A percentile compares a stretch with the other conserved stretches of the same genome.
Evolutionary conservation across 2,888 invertebrate genomes (phyloP).

Genomic region (Hyposoter didymator): DNA sequence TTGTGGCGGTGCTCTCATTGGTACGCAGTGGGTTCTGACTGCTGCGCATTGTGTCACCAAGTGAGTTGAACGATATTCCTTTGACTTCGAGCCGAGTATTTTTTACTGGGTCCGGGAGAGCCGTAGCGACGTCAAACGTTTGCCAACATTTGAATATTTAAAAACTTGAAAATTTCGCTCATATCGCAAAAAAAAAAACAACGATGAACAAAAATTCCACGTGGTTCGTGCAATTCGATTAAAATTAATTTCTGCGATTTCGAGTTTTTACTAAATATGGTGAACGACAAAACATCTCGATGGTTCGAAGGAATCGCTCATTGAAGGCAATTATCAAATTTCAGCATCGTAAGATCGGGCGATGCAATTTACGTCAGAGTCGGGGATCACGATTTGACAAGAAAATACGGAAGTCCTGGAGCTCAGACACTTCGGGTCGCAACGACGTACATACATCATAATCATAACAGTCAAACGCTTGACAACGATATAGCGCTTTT

Average conservation of each 20-base stretch:
- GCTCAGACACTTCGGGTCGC: conserved; percentile 96
- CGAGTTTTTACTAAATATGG: background rate
- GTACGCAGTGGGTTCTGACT: conserved; percentile 97
- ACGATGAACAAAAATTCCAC: too few relatives aligned
- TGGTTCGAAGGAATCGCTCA: background rate
- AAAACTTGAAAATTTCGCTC: too few relatives aligned
- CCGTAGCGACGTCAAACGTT: background rate
- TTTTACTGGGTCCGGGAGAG: too few relatives aligned
- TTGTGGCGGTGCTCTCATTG: conserved; percentile 96
- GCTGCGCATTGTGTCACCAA: conserved; percentile 98
- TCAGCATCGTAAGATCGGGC: conserved; percentile 95
- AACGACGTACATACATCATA: conserved; percentile 97
- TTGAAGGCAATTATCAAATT: background rate
- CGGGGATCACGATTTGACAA: conserved; percentile 95
- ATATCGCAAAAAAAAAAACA: too few relatives aligned
- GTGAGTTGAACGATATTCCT: conserved; percentile 85
- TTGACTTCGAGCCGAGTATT: too few relatives aligned
- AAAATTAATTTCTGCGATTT: too few relatives aligned
- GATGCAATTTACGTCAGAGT: conserved; percentile 97
- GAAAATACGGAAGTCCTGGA: conserved; percentile 95
- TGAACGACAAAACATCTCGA: background rate
- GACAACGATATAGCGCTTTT: conserved; percentile 97
- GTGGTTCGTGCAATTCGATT: too few relatives aligned
- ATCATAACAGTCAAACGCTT: conserved; percentile 97
- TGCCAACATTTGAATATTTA: background rate